Evolutionary conservation across 1,140 invertebrate species (phyloP).

Genomic region (Lepidotrigona ventralis): DNA sequence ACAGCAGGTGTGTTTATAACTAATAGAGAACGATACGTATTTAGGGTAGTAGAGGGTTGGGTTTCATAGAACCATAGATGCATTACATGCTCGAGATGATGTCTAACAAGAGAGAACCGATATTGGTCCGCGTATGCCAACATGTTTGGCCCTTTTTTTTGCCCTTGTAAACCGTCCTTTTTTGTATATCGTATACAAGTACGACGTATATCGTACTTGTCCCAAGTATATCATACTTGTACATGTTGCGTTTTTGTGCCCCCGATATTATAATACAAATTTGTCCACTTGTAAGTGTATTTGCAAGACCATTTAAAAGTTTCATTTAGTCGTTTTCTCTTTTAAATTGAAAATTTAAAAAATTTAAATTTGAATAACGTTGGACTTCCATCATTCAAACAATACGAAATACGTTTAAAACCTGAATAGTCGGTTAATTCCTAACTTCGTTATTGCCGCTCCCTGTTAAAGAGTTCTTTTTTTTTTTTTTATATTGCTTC

Average conservation of each 20-base stretch:
- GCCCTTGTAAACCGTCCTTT: constrained; percentile 44
- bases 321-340: too few species aligned
- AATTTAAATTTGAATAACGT: not conserved
- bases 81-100: constrained; percentile 68
- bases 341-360: fast-evolving
- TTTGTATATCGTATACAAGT: too few species aligned
- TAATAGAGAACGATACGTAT: constrained; percentile 22
- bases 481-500: not conserved
- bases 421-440: not conserved
- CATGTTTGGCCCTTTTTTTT: constrained; percentile 46
- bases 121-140: constrained; percentile 14
- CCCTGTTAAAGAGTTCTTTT: not conserved
- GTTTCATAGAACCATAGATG: constrained; percentile 47
- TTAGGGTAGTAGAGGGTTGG: constrained; percentile 29
- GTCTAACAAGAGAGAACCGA: constrained; percentile 51
- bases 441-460: not conserved
- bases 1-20: constrained; percentile 23
- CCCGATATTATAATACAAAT: not conserved
- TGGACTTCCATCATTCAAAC: not conserved
- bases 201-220: constrained; percentile 34
- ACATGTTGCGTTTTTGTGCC: not conserved
- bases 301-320: not conserved
- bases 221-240: not conserved
- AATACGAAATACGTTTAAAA: not conserved
- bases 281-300: not conserved